Evolutionary conservation across 2,797 vertebrate genomes (phyloP).

Genomic region (Neoniphon sammara): DNA sequence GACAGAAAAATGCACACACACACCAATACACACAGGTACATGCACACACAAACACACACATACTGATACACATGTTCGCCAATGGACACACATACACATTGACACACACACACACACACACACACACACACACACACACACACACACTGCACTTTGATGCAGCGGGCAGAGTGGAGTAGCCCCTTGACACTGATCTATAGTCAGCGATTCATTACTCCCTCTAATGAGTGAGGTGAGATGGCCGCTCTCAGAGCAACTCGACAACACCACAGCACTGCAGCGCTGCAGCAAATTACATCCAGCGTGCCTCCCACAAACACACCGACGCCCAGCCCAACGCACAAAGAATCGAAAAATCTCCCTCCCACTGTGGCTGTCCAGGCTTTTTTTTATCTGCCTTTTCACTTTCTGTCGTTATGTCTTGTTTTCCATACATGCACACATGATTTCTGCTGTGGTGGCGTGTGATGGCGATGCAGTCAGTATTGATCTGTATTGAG

Average conservation of each 20-base stretch:
- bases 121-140: slow-evolving; percentile 17
- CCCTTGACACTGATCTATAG: slow-evolving; percentile 75
- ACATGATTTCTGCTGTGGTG: neutral
- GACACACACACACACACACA: slow-evolving; percentile 9
- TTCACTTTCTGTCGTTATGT: neutral
- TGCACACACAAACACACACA: neutral
- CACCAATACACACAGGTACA: neutral
- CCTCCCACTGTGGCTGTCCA: slow-evolving; percentile 1
- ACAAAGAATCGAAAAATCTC: slow-evolving; percentile 9
- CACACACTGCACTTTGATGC: slow-evolving; percentile 44
- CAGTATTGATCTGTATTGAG: slow-evolving; percentile 50
- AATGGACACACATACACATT: neutral
- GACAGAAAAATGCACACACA: neutral
- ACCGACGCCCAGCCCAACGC: slow-evolving; percentile 17
- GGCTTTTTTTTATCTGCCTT: slow-evolving; percentile 5
- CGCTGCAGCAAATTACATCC: slow-evolving; percentile 65
- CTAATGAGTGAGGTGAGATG: slow-evolving; percentile 74
- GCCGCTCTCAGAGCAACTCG: slow-evolving; percentile 52
- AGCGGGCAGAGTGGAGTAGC: slow-evolving; percentile 56
- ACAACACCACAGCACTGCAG: slow-evolving; percentile 50
- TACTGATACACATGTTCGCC: neutral
- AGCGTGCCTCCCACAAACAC: slow-evolving; percentile 36
- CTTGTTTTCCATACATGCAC: neutral
- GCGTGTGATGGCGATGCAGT: slow-evolving; percentile 4
- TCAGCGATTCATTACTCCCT: slow-evolving; percentile 73